Evolutionary conservation across 2,113 vertebrate species (phyloP).

Genomic region (Cinclus mexicanus): DNA sequence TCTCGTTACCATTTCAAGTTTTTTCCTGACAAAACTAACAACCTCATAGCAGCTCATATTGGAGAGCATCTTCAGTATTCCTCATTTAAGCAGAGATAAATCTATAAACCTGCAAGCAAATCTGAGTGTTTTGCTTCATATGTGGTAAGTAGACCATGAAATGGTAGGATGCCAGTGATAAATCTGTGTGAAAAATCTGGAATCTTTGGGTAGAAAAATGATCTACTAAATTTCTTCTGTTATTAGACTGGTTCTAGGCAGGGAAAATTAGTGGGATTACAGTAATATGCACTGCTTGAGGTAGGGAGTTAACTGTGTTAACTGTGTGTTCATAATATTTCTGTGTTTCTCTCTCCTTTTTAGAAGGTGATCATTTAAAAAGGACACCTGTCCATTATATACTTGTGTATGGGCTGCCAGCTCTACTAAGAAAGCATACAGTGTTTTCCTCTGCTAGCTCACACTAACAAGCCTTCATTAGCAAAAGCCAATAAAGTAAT

Average conservation of each 20-base stretch:
- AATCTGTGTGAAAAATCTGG: conserved; percentile 7
- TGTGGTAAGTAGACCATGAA: neutral
- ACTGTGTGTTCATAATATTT: neutral
- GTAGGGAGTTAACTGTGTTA: neutral
- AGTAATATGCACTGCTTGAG: neutral
- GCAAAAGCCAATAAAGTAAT: neutral
- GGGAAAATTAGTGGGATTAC: neutral
- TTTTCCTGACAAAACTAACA: neutral
- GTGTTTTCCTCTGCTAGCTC: neutral
- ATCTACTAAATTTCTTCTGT: neutral
- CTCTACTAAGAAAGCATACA: neutral
- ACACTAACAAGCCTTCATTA: neutral
- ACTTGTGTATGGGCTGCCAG: neutral
- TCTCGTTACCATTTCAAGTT: neutral
- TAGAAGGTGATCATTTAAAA: neutral
- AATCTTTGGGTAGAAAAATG: neutral
- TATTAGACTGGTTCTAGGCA: neutral
- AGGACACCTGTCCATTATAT: neutral
- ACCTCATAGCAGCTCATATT: neutral
- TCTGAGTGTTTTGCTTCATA: neutral
- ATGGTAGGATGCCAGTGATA: neutral
- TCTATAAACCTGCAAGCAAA: neutral
- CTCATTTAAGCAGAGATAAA: neutral
- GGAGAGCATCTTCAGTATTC: neutral
- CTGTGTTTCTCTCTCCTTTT: neutral